Conservation (phyloP, 1,140 invertebrate genomes). For the Stegodyphus dumicola region DNA sequence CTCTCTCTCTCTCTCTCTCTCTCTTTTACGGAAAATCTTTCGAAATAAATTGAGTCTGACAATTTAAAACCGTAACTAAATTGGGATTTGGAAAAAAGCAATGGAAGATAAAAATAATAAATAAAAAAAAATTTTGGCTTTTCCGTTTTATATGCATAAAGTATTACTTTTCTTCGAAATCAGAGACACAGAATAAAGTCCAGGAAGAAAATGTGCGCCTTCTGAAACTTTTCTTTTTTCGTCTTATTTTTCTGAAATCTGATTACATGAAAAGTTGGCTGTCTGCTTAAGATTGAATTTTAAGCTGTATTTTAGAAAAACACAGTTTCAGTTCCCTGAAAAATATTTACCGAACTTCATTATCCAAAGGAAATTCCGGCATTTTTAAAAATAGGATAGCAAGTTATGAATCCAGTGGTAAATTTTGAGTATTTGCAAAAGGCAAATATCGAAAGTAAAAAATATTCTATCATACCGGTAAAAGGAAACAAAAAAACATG, state of each 20-base stretch:
- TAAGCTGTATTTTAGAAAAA: not conserved
- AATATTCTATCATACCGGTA: too few species aligned
- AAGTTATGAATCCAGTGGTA: too few species aligned
- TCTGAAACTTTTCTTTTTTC: not conserved
- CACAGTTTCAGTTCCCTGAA: too few species aligned
- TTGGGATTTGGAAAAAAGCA: not conserved
- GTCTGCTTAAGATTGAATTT: slow-evolving; percentile 26
- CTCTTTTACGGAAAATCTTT: slow-evolving; percentile 1
- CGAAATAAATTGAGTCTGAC: slow-evolving; percentile 43
- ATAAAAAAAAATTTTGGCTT: slow-evolving; percentile 1
- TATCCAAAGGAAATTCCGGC: too few species aligned
- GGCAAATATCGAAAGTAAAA: too few species aligned
- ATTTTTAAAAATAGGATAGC: too few species aligned
- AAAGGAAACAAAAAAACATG: too few species aligned
- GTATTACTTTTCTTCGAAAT: slow-evolving; percentile 32
- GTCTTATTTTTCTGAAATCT: slow-evolving; percentile 17
- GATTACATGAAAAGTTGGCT: slow-evolving; percentile 29
- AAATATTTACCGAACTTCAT: too few species aligned
- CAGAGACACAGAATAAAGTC: not conserved
- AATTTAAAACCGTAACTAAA: slow-evolving; percentile 36
- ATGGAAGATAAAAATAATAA: not conserved
- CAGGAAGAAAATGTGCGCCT: not conserved
- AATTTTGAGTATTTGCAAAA: too few species aligned
- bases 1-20: too few species aligned
- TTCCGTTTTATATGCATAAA: not conserved